Conservation (phyloP, 1,140 invertebrate genomes). For the Coenobita brevimanus region DNA sequence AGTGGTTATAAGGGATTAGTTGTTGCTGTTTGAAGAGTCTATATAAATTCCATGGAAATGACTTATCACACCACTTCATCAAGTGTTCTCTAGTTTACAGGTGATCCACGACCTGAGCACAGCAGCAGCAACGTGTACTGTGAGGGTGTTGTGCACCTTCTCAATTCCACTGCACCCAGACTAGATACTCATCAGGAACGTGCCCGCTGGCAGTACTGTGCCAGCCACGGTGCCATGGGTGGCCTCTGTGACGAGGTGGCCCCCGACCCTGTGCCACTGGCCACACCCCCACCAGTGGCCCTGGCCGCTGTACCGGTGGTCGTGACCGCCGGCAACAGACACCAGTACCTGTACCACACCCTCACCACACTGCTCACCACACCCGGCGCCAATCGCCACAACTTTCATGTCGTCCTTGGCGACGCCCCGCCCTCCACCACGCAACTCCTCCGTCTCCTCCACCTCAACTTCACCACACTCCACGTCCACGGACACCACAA, state of each 20-base stretch:
- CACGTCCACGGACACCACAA: conserved; percentile 33
- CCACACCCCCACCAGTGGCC: conserved; percentile 19
- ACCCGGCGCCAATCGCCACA: conserved; percentile 30
- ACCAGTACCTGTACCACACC: conserved; percentile 58
- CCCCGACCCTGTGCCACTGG: conserved; percentile 33
- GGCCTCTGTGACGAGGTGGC: conserved; percentile 42
- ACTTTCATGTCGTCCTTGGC: conserved; percentile 42
- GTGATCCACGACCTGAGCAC: background rate
- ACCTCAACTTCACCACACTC: conserved; percentile 35
- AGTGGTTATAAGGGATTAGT: too few species aligned
- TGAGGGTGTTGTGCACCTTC: conserved; percentile 1
- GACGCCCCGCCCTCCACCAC: conserved; percentile 35
- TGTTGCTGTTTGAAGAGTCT: too few species aligned
- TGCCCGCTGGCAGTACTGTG: conserved; percentile 49
- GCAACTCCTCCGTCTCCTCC: conserved; percentile 34
- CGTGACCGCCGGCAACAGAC: conserved; percentile 43
- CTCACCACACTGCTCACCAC: conserved; percentile 37
- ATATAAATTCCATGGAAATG: too few species aligned
- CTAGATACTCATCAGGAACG: background rate
- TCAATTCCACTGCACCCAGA: background rate
- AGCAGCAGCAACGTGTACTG: conserved; percentile 20
- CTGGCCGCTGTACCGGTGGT: conserved; percentile 19
- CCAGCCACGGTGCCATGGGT: conserved; percentile 47
- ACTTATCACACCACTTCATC: too few species aligned
- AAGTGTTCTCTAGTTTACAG: background rate